These are phyloP conservation scores for Papilio demoleus DNA, from an alignment of 2,888 invertebrate genomes.

Conservation along the genomic window DNA sequence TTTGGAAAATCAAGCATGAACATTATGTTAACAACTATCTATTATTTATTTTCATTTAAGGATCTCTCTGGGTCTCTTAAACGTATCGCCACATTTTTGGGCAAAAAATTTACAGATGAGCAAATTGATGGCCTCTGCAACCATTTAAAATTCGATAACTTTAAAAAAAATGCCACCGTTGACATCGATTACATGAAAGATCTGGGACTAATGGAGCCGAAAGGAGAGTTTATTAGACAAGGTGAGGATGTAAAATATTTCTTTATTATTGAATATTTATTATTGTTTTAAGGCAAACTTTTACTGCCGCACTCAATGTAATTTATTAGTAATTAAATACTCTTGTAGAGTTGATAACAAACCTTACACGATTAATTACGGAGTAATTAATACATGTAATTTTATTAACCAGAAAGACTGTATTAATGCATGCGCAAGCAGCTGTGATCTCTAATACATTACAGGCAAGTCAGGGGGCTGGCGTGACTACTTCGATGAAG, in stretches of 20 bases:
- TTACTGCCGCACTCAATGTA: background rate
- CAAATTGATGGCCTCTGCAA: constrained; percentile 82
- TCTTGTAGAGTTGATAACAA: no score
- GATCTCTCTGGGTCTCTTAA: constrained; percentile 75
- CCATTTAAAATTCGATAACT: constrained; percentile 88
- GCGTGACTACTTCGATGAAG: constrained; percentile 85
- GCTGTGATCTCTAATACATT: background rate
- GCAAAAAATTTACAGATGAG: constrained; percentile 72
- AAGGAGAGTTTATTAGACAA: constrained; percentile 83
- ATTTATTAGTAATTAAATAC: background rate
- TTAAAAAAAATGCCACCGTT: constrained; percentile 88
- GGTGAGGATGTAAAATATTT: constrained; percentile 56
- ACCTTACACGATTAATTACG: no score
- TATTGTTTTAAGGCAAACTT: background rate
- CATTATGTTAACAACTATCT: background rate
- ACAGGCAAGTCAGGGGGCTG: constrained; percentile 31
- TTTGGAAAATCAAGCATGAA: no score
- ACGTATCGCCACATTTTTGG: constrained; percentile 82
- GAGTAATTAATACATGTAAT: no score
- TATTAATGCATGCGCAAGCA: no score
- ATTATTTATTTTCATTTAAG: background rate
- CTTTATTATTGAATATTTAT: background rate
- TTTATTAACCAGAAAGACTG: no score
- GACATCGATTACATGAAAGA: constrained; percentile 83
- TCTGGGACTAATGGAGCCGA: constrained; percentile 76